These are phyloP conservation scores for Pseudoips prasinana DNA, from an alignment of 2,888 invertebrate genomes.

Conservation along the genomic window DNA sequence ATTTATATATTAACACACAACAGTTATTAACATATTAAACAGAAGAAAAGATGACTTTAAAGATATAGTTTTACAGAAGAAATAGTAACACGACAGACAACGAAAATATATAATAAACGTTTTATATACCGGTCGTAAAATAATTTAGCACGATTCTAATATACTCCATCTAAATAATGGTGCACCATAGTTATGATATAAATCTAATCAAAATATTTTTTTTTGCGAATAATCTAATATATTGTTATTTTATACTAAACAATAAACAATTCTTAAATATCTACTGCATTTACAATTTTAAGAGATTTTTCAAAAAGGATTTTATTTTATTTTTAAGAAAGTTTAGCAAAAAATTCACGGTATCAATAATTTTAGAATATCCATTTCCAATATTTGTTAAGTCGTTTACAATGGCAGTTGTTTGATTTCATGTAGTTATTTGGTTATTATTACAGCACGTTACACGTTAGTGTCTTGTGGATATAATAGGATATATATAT, in stretches of 20 bases:
- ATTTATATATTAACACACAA: constrained; percentile 62
- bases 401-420: constrained; percentile 49
- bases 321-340: constrained; percentile 11
- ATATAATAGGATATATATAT: background rate
- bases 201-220: constrained; percentile 60
- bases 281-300: constrained; percentile 59
- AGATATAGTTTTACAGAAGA: constrained; percentile 70
- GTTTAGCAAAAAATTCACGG: constrained; percentile 30
- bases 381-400: constrained; percentile 30
- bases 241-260: constrained; percentile 37
- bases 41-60: constrained; percentile 51
- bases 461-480: constrained; percentile 20
- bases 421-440: constrained; percentile 27
- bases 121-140: constrained; percentile 35
- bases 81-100: constrained; percentile 43
- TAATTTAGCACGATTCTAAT: constrained; percentile 46
- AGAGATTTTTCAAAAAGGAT: constrained; percentile 27
- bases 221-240: constrained; percentile 48
- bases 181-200: constrained; percentile 68
- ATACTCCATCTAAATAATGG: constrained; percentile 65
- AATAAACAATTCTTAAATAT: constrained; percentile 54
- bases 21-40: constrained; percentile 51
- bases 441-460: constrained; percentile 19
- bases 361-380: constrained; percentile 24
- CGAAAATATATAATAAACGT: constrained; percentile 55